Conservation (phyloP, 2,888 invertebrate species). For the Sinohyriopsis cumingii region DNA sequence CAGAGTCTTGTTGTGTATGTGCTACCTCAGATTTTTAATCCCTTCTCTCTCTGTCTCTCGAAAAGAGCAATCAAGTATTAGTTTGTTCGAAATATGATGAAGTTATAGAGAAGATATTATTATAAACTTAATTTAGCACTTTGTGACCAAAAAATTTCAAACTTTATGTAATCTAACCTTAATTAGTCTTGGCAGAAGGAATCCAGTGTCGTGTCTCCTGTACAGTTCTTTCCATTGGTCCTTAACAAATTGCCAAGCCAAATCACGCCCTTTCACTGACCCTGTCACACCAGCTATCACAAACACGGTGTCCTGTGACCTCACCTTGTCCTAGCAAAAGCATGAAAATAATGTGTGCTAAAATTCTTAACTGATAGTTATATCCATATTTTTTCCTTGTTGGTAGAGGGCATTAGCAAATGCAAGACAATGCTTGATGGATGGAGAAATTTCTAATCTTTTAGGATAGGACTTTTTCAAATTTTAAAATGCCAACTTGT, state of each 20-base stretch:
- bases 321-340: conserved; percentile 85
- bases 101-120: background rate
- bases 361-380: background rate
- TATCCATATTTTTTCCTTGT: too few relatives aligned
- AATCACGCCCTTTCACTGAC: conserved; percentile 85
- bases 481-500: too few relatives aligned
- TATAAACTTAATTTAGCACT: background rate
- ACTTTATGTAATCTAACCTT: conserved; percentile 73
- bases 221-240: conserved; percentile 85
- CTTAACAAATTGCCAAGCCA: conserved; percentile 93
- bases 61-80: too few relatives aligned
- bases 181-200: conserved; percentile 85
- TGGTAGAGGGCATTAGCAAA: too few relatives aligned
- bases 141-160: background rate
- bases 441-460: too few relatives aligned
- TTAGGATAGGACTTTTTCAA: too few relatives aligned
- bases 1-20: too few relatives aligned
- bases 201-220: conserved; percentile 85
- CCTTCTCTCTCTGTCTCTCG: too few relatives aligned
- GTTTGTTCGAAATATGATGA: too few relatives aligned
- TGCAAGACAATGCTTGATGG: too few relatives aligned
- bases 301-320: conserved; percentile 92
- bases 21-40: too few relatives aligned
- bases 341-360: background rate
- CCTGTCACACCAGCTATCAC: conserved; percentile 90